Percentiles rank a stretch among this genome's conserved stretches.
Evolutionary conservation across 1,140 invertebrate genomes (phyloP).

Genomic region (Drosophila insularis): DNA sequence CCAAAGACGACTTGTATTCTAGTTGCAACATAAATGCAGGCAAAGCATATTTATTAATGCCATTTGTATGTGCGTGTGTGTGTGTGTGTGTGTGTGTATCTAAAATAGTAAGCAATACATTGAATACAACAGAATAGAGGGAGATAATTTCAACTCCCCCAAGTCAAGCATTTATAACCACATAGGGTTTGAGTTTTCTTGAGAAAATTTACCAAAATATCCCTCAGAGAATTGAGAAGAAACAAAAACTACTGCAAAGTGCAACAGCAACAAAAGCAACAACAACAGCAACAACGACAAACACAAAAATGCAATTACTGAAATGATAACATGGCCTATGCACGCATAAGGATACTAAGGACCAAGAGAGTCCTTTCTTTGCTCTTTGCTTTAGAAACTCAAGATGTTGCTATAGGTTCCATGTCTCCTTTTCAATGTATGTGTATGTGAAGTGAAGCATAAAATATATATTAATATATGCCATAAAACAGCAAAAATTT

Average conservation of each 20-base stretch:
- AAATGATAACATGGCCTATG: slow-evolving; percentile 79
- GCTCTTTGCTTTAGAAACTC: slow-evolving; percentile 60
- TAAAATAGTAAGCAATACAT: slow-evolving; percentile 43
- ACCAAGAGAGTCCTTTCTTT: slow-evolving; percentile 56
- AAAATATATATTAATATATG: slow-evolving; percentile 75
- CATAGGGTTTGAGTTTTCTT: slow-evolving; percentile 70
- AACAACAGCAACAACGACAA: slow-evolving; percentile 66
- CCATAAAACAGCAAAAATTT: slow-evolving; percentile 22
- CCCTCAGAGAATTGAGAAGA: slow-evolving; percentile 60
- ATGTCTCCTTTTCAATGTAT: slow-evolving; percentile 4
- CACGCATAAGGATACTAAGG: slow-evolving; percentile 60
- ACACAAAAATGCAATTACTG: slow-evolving; percentile 79
- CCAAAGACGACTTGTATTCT: neutral
- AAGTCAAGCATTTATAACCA: slow-evolving; percentile 62
- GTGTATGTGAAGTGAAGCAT: slow-evolving; percentile 57
- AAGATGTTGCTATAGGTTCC: slow-evolving; percentile 60
- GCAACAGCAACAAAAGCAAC: slow-evolving; percentile 43
- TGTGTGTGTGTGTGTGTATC: slow-evolving; percentile 4
- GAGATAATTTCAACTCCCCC: neutral
- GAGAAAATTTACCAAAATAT: slow-evolving; percentile 72
- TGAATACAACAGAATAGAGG: slow-evolving; percentile 21
- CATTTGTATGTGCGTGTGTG: slow-evolving; percentile 10
- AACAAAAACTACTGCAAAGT: slow-evolving; percentile 61
- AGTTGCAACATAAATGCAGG: slow-evolving; percentile 49
- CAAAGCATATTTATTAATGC: slow-evolving; percentile 73